Evolutionary conservation across 2,797 vertebrate species (phyloP).

Genomic region (Epinephelus coioides): DNA sequence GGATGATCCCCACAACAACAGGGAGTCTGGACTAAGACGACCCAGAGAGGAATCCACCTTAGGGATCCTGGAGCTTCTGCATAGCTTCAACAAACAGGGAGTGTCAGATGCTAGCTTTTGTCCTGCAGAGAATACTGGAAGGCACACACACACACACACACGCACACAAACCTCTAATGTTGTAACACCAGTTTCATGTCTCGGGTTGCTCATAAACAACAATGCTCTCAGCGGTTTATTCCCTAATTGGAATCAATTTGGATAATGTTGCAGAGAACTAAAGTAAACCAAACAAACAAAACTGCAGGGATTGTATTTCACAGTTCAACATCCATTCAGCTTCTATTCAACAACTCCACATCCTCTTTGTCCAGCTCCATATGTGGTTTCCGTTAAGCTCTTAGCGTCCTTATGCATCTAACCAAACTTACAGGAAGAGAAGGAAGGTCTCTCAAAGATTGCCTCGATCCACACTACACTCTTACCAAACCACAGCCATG

Average conservation of each 20-base stretch:
- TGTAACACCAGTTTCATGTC: slow-evolving; percentile 42
- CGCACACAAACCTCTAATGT: slow-evolving; percentile 8
- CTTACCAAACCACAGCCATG: neutral
- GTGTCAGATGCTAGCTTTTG: slow-evolving; percentile 28
- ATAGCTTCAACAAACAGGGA: slow-evolving; percentile 16
- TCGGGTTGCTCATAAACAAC: slow-evolving; percentile 61
- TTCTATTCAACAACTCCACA: slow-evolving; percentile 37
- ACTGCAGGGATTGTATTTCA: slow-evolving; percentile 41
- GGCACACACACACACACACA: slow-evolving; percentile 3
- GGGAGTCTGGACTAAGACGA: slow-evolving; percentile 17
- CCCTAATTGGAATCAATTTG: slow-evolving; percentile 72
- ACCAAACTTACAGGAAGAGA: neutral
- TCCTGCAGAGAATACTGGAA: slow-evolving; percentile 41
- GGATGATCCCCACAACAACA: slow-evolving; percentile 3
- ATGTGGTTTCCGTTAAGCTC: slow-evolving; percentile 16
- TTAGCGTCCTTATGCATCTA: neutral
- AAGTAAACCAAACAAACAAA: slow-evolving; percentile 61
- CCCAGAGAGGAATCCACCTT: slow-evolving; percentile 21
- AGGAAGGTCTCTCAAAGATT: neutral
- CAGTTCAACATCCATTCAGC: slow-evolving; percentile 23
- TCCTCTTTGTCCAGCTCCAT: slow-evolving; percentile 22
- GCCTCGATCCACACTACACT: neutral
- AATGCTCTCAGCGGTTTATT: slow-evolving; percentile 62
- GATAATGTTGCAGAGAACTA: slow-evolving; percentile 64
- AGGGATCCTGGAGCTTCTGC: neutral